Percentiles rank a stretch among this genome's conserved stretches.
Conservation (phyloP, 2,797 vertebrate species). For the Pipistrellus kuhlii region DNA sequence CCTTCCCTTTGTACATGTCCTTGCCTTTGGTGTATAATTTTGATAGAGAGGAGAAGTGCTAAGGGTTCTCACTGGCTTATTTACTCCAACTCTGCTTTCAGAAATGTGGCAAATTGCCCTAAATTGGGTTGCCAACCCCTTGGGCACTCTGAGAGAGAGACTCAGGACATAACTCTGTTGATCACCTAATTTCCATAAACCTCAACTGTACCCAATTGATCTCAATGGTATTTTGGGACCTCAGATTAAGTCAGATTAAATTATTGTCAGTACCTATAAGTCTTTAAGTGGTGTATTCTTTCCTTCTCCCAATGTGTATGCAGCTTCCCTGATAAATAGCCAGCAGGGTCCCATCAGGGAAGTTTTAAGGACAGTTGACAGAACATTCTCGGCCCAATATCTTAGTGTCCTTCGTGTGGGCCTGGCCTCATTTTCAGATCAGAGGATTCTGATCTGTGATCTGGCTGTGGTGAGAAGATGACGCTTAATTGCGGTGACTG, state of each 20-base stretch:
- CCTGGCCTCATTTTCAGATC: background rate
- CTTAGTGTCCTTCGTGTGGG: background rate
- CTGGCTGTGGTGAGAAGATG: background rate
- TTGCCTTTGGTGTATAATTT: background rate
- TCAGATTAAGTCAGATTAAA: background rate
- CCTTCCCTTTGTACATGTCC: background rate
- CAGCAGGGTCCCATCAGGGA: background rate
- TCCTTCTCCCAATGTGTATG: background rate
- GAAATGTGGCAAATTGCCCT: background rate
- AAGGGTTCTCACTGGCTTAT: background rate
- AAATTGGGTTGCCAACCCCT: background rate
- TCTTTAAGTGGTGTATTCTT: background rate
- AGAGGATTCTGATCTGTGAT: background rate
- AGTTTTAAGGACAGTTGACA: background rate
- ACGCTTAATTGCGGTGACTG: background rate
- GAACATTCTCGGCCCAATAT: background rate
- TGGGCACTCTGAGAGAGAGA: background rate
- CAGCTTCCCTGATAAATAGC: background rate
- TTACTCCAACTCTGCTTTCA: background rate
- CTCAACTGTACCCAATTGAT: background rate
- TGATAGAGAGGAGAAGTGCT: background rate
- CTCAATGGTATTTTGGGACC: background rate
- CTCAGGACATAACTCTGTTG: background rate
- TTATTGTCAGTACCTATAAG: background rate
- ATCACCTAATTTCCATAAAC: background rate